A percentile compares a stretch with the other conserved stretches of the same genome.
These are phyloP conservation scores for Diarsia brunnea DNA, from an alignment of 2,888 invertebrate genomes.

Conservation along the genomic window DNA sequence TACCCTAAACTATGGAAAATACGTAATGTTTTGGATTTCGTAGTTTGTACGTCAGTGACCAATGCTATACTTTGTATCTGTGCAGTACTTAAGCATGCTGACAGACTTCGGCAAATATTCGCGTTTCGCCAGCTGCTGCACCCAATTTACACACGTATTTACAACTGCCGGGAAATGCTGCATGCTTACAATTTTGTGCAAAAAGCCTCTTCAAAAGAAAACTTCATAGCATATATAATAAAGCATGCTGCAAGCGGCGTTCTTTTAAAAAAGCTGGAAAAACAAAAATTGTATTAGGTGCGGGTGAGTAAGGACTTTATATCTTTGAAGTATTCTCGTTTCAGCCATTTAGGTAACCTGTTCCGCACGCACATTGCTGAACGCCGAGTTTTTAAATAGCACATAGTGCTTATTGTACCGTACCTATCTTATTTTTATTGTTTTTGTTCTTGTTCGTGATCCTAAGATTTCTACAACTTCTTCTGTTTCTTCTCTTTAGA, in stretches of 20 bases:
- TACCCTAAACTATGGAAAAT: neutral
- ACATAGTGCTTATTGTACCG: too few species aligned
- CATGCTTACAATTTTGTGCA: neutral
- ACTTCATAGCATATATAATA: too few species aligned
- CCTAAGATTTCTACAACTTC: too few species aligned
- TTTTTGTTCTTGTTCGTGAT: too few species aligned
- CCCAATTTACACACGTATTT: neutral
- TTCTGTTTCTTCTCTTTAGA: too few species aligned
- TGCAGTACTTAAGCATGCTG: neutral
- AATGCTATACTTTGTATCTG: neutral
- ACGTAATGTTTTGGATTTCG: neutral
- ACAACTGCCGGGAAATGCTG: neutral
- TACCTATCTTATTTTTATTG: too few species aligned
- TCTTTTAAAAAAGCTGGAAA: too few species aligned
- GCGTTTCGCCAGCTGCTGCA: conserved; percentile 17
- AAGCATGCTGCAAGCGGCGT: too few species aligned
- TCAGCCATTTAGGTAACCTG: neutral
- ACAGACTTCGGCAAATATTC: neutral
- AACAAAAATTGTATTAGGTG: too few species aligned
- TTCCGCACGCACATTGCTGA: neutral
- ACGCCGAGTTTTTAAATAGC: neutral
- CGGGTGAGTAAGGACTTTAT: neutral
- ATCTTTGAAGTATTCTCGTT: neutral
- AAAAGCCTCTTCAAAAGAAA: neutral
- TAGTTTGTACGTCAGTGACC: neutral